Percentiles rank a stretch among this genome's conserved stretches.
phyloP scores from a whole-genome alignment of 2,797 vertebrate species.

The Hyperoplus immaculatus region DNA sequence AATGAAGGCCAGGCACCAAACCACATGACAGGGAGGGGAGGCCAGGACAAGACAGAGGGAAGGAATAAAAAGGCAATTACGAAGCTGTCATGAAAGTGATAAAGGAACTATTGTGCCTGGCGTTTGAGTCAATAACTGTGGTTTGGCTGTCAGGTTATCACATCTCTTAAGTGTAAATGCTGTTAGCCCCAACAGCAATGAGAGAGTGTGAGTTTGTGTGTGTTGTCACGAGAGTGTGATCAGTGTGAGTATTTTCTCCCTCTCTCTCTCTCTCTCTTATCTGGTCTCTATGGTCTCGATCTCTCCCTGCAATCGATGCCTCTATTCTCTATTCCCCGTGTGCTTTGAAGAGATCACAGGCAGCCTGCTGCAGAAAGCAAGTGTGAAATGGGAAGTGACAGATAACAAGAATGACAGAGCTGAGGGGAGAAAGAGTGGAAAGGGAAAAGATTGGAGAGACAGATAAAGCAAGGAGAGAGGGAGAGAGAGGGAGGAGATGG shows the following conservation, averaged over 20 bases:
- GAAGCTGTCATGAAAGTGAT: slow-evolving; percentile 68
- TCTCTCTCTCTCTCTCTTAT: slow-evolving; percentile 55
- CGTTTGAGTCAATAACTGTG: slow-evolving; percentile 72
- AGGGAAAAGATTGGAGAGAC: slow-evolving; percentile 41
- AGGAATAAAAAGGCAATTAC: slow-evolving; percentile 54
- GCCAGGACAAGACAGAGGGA: slow-evolving; percentile 21
- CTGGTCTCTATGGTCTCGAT: slow-evolving; percentile 59
- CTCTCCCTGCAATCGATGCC: slow-evolving; percentile 63
- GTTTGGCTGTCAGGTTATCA: slow-evolving; percentile 73
- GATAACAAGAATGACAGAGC: slow-evolving; percentile 58
- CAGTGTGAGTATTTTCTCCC: slow-evolving; percentile 58
- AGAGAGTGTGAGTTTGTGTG: slow-evolving; percentile 35
- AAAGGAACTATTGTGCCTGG: slow-evolving; percentile 64
- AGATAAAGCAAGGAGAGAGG: slow-evolving; percentile 24
- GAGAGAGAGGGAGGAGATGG: slow-evolving; percentile 17
- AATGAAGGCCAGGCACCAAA: slow-evolving; percentile 67
- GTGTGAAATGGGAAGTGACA: slow-evolving; percentile 74
- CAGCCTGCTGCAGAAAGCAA: slow-evolving; percentile 66
- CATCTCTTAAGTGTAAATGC: slow-evolving; percentile 68
- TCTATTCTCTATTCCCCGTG: slow-evolving; percentile 63
- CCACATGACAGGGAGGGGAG: slow-evolving; percentile 48
- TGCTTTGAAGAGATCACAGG: slow-evolving; percentile 73
- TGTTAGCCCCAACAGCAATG: slow-evolving; percentile 64
- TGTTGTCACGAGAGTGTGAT: slow-evolving; percentile 61
- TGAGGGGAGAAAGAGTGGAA: slow-evolving; percentile 24